Evolutionary conservation across 2,888 invertebrate species (phyloP).

Genomic region (Xestia ashworthii): DNA sequence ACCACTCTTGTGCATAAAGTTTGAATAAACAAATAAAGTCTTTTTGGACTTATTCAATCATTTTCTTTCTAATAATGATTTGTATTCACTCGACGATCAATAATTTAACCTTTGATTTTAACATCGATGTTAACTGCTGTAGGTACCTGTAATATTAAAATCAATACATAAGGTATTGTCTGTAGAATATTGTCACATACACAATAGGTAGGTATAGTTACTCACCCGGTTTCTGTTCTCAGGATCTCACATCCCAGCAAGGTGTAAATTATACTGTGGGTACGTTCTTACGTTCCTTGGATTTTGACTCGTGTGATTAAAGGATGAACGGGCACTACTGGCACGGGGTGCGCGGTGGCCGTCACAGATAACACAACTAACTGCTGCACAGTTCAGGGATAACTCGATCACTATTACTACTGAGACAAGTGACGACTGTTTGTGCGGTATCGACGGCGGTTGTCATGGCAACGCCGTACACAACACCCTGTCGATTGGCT

Average conservation of each 20-base stretch:
- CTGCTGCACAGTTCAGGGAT: constrained; percentile 4
- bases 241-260: background rate
- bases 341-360: background rate
- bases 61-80: background rate
- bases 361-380: background rate
- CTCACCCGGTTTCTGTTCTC: constrained; percentile 16
- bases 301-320: background rate
- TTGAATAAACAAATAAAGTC: too few species aligned
- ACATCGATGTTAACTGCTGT: background rate
- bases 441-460: constrained; percentile 41
- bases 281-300: background rate
- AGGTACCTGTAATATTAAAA: constrained; percentile 11
- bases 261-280: background rate
- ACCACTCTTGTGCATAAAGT: too few species aligned
- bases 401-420: background rate
- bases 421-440: background rate
- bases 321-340: background rate
- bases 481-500: constrained; percentile 34
- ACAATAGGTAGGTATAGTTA: background rate
- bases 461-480: constrained; percentile 51
- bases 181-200: background rate
- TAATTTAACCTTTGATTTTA: background rate
- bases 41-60: background rate
- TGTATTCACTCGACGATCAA: background rate
- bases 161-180: constrained; percentile 15